phyloP scores from a whole-genome alignment of 1,140 invertebrate genomes.

The Tetraneura akinire region DNA sequence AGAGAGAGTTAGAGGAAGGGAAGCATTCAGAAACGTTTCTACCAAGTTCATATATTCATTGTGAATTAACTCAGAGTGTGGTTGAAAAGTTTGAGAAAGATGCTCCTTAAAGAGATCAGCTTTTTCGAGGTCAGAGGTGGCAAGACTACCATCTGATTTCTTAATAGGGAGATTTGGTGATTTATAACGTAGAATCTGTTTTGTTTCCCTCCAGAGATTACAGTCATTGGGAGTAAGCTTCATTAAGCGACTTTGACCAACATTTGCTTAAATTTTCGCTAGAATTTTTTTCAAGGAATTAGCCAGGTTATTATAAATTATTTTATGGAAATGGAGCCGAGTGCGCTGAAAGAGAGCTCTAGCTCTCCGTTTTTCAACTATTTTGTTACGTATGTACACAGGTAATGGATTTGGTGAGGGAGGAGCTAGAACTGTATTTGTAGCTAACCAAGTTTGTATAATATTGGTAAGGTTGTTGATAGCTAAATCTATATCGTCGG shows the following conservation, averaged over 20 bases:
- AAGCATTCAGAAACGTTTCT: background rate
- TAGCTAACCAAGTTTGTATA: background rate
- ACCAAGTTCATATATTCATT: background rate
- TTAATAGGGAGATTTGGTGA: background rate
- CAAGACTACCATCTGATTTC: background rate
- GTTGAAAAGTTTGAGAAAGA: background rate
- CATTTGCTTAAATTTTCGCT: background rate
- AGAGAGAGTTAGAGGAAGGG: background rate
- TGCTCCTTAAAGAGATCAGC: background rate
- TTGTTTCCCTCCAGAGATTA: background rate
- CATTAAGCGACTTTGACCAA: background rate
- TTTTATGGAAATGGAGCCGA: constrained; percentile 11
- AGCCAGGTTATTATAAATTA: background rate
- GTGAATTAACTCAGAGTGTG: background rate
- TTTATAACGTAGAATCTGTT: constrained; percentile 5
- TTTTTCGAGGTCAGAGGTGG: background rate
- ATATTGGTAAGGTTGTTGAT: background rate
- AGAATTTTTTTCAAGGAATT: constrained; percentile 12
- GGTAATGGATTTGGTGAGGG: background rate
- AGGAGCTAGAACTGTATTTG: background rate
- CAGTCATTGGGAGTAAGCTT: background rate
- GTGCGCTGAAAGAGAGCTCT: background rate
- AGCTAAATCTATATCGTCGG: background rate
- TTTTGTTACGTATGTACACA: background rate
- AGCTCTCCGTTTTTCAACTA: constrained; percentile 20